Conservation (phyloP, 1,140 invertebrate genomes). For the Cardiocondyla obscurior region DNA sequence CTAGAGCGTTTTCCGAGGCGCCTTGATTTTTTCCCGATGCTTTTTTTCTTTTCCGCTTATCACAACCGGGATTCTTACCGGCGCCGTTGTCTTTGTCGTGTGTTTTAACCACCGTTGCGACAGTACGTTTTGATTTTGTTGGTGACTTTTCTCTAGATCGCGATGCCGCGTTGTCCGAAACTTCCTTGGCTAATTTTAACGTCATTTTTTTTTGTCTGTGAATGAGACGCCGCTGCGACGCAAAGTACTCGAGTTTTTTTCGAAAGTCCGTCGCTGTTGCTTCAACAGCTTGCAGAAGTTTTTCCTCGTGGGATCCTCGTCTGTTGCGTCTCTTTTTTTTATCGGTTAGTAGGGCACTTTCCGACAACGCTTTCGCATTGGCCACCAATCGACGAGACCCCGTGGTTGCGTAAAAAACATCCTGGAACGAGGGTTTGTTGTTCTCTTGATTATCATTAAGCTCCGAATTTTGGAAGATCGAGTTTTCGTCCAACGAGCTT, state of each 20-base stretch:
- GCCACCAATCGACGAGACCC: constrained; percentile 36
- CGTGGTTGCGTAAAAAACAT: constrained; percentile 55
- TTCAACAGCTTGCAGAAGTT: constrained; percentile 65
- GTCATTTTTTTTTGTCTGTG: constrained; percentile 26
- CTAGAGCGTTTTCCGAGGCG: constrained; percentile 70
- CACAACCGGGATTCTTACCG: constrained; percentile 9
- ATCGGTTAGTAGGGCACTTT: constrained; percentile 50
- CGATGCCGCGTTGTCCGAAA: background rate
- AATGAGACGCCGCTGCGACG: constrained; percentile 54
- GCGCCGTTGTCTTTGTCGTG: constrained; percentile 55
- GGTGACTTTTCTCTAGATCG: constrained; percentile 43
- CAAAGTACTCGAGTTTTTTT: constrained; percentile 68
- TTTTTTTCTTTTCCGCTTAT: constrained; percentile 73
- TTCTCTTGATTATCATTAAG: constrained; percentile 25
- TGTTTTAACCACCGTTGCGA: background rate
- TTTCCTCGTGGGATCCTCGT: constrained; percentile 48
- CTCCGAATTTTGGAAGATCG: constrained; percentile 64
- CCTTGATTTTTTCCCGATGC: constrained; percentile 53
- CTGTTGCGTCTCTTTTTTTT: background rate
- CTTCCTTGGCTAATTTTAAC: constrained; percentile 7
- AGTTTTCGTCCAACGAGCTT: constrained; percentile 73
- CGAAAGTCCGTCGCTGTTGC: constrained; percentile 72
- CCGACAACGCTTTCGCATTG: constrained; percentile 66
- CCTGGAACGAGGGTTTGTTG: constrained; percentile 67
- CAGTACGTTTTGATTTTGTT: constrained; percentile 14